Percentiles rank a stretch among this genome's conserved stretches.
Evolutionary conservation across 2,797 vertebrate genomes (phyloP).

Genomic region (Poliocrania exsul): DNA sequence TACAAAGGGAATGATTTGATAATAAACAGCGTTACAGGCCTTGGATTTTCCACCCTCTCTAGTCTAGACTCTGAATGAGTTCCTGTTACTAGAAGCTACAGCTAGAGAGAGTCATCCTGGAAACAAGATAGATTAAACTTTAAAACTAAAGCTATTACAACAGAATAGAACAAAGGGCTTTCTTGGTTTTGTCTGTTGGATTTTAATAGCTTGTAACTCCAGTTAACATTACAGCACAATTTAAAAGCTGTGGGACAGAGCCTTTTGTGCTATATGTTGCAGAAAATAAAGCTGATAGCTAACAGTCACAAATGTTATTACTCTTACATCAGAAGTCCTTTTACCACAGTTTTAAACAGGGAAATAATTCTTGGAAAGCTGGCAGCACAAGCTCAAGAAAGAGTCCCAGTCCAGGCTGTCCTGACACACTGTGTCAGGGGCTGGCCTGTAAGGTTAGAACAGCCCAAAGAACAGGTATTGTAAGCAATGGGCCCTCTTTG

Average conservation of each 20-base stretch:
- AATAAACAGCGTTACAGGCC: neutral
- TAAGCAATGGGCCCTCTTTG: neutral
- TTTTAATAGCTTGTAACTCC: neutral
- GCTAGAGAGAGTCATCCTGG: neutral
- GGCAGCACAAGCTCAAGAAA: neutral
- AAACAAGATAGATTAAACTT: neutral
- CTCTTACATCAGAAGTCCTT: neutral
- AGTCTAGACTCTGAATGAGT: neutral
- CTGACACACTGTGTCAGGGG: accelerated
- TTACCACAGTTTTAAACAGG: neutral
- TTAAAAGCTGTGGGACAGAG: neutral
- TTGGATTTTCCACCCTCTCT: neutral
- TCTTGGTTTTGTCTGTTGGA: neutral
- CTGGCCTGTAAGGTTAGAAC: neutral
- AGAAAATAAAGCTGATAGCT: neutral
- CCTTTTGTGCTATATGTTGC: neutral
- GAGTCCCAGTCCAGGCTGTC: neutral
- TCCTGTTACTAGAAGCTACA: neutral
- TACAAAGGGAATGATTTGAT: neutral
- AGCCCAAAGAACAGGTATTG: neutral
- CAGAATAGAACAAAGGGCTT: neutral
- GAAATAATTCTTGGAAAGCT: neutral
- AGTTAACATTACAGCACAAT: neutral
- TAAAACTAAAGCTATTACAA: neutral
- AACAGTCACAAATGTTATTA: neutral